A percentile compares a stretch with the other conserved stretches of the same genome.
Evolutionary conservation across 2,888 invertebrate species (phyloP).

Genomic region (Phytoseiulus persimilis): DNA sequence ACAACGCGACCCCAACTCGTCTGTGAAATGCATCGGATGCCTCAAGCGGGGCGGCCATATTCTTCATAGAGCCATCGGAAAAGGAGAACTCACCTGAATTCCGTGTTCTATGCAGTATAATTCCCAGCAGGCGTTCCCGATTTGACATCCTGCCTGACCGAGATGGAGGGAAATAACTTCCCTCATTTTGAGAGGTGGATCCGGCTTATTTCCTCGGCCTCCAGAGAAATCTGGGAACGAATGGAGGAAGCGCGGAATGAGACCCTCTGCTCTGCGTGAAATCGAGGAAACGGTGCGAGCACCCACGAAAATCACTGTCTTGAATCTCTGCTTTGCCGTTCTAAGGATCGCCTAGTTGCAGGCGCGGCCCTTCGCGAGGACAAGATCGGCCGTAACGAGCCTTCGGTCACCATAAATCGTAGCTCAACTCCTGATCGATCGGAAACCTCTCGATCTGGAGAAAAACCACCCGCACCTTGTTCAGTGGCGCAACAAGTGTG

Average conservation of each 20-base stretch:
- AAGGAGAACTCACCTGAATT: background rate
- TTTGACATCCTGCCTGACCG: constrained; percentile 53
- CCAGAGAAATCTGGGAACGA: background rate
- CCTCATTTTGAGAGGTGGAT: constrained; percentile 46
- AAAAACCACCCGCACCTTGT: background rate
- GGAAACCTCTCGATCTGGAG: background rate
- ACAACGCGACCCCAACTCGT: no score
- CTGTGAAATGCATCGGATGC: no score
- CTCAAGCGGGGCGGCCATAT: no score
- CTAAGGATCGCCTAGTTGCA: no score
- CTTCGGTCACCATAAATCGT: background rate
- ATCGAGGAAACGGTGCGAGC: no score
- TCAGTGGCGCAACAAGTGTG: background rate
- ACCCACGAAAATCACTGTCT: no score
- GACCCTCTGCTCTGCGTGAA: no score
- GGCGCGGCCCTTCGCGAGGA: no score
- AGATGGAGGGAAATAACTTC: constrained; percentile 53
- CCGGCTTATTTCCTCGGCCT: constrained; percentile 11
- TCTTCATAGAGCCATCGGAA: no score
- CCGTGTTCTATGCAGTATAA: constrained; percentile 55
- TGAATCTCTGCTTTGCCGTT: no score
- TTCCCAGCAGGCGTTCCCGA: constrained; percentile 56
- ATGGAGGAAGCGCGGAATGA: background rate
- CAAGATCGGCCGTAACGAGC: no score
- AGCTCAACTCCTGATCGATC: background rate